Evolutionary conservation across 2,797 vertebrate species (phyloP).

Genomic region (Thripadectes ignobilis): DNA sequence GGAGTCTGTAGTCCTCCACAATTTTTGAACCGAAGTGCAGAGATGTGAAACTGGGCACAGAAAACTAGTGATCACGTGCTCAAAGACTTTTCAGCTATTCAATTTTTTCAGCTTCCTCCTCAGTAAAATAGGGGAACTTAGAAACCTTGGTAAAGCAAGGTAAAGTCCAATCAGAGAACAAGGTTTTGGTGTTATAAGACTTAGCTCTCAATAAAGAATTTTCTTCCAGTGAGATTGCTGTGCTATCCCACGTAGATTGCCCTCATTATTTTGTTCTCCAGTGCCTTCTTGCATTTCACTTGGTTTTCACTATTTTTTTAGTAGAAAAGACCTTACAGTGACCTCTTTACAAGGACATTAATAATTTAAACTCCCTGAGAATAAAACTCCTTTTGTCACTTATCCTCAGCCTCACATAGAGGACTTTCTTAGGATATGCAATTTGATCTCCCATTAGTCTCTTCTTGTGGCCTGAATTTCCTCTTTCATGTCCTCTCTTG

Average conservation of each 20-base stretch:
- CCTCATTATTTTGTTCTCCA: neutral
- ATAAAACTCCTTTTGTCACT: neutral
- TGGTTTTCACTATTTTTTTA: neutral
- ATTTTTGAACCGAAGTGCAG: neutral
- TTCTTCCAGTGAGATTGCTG: neutral
- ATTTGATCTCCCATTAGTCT: neutral
- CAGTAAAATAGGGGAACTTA: neutral
- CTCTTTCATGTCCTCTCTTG: neutral
- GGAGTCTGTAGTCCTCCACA: neutral
- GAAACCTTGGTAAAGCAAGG: neutral
- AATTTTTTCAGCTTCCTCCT: neutral
- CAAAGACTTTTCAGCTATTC: neutral
- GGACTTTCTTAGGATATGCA: neutral
- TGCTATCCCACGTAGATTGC: neutral
- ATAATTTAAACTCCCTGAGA: constrained; percentile 28
- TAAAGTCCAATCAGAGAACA: neutral
- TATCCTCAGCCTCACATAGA: neutral
- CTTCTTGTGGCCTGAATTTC: neutral
- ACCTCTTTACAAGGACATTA: neutral
- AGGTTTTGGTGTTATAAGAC: neutral
- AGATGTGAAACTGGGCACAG: neutral
- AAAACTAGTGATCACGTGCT: neutral
- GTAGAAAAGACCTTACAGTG: neutral
- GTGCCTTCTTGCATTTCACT: neutral
- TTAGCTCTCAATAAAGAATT: neutral